Evolutionary conservation across 2,797 vertebrate genomes (phyloP).

Genomic region (Ciconia nigra): DNA sequence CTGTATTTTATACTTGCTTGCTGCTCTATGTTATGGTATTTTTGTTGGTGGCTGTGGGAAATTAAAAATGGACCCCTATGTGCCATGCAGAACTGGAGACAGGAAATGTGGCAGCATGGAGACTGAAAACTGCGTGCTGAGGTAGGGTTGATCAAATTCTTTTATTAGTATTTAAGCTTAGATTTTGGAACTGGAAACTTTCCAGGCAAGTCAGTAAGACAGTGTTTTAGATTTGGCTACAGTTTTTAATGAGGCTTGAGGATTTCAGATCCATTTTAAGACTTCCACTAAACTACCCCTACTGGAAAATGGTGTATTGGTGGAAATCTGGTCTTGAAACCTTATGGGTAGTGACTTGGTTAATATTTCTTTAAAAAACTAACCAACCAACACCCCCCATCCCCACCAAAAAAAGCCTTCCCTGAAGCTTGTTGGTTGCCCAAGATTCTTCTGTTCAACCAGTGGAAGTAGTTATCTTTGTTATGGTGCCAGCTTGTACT

Average conservation of each 20-base stretch:
- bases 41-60: neutral
- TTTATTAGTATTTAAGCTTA: neutral
- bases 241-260: neutral
- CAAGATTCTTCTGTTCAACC: neutral
- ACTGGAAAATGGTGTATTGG: neutral
- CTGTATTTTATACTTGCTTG: neutral
- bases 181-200: neutral
- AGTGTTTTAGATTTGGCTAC: neutral
- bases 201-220: neutral
- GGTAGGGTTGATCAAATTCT: neutral
- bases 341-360: neutral
- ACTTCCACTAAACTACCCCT: neutral
- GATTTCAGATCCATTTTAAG: neutral
- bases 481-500: neutral
- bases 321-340: neutral
- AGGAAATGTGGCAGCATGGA: neutral
- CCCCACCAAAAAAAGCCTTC: neutral
- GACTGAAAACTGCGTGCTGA: neutral
- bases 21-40: neutral
- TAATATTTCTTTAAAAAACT: neutral
- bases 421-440: neutral
- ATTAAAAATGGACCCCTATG: neutral
- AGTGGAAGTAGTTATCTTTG: neutral
- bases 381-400: fast-evolving
- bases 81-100: neutral